A percentile compares a stretch with the other conserved stretches of the same genome.
These are phyloP conservation scores for Sylvicola fuscatus DNA, from an alignment of 2,888 invertebrate genomes.

Conservation along the genomic window DNA sequence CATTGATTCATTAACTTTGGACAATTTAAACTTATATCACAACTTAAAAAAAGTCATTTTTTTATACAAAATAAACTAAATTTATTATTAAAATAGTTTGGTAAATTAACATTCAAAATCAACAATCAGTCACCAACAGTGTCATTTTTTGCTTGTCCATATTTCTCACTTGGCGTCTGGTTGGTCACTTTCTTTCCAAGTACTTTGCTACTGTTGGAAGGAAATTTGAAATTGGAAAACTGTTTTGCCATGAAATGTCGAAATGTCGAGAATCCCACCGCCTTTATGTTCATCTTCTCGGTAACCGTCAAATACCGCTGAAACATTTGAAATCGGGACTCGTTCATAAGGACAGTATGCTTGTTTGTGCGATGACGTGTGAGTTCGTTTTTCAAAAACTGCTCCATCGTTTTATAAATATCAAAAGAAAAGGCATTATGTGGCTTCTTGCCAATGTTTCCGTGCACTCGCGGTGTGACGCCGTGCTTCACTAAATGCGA, in stretches of 20 bases:
- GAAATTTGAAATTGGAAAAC: conserved; percentile 57
- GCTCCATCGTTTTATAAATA: conserved; percentile 56
- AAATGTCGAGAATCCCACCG: conserved; percentile 65
- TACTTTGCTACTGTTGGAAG: conserved; percentile 16
- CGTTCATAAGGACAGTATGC: too few species aligned
- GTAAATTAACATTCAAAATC: too few species aligned
- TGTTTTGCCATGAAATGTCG: conserved; percentile 64
- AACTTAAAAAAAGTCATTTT: too few species aligned
- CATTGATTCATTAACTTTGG: too few species aligned
- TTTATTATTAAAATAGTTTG: too few species aligned
- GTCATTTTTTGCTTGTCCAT: conserved; percentile 28
- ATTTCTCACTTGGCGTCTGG: conserved; percentile 20
- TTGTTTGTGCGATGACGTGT: conserved; percentile 28
- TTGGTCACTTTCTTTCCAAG: conserved; percentile 28
- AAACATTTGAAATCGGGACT: conserved; percentile 38
- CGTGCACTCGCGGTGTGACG: conserved; percentile 56
- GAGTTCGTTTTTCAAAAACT: conserved; percentile 52
- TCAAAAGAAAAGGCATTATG: conserved; percentile 61
- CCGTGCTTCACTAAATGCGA: conserved; percentile 63
- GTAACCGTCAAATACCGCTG: conserved; percentile 30
- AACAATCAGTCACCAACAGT: conserved; percentile 17
- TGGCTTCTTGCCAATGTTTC: conserved; percentile 60
- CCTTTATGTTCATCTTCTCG: conserved; percentile 44
- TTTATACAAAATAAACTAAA: too few species aligned
- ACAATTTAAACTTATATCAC: too few species aligned